These are phyloP conservation scores for Empidonax alnorum DNA, from an alignment of 2,113 vertebrate species.

Conservation along the genomic window DNA sequence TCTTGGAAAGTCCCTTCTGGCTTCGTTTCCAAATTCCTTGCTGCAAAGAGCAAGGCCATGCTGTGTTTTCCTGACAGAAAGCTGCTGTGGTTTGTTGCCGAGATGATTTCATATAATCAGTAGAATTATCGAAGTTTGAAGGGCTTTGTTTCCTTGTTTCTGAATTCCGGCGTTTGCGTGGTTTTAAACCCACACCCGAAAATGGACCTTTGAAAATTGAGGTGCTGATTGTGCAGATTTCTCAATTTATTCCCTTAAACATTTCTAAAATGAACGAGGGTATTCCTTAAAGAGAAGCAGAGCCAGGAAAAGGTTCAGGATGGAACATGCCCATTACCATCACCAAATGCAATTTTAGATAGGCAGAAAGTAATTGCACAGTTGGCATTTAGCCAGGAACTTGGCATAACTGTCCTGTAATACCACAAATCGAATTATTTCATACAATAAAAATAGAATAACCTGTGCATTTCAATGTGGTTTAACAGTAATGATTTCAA, in stretches of 20 bases:
- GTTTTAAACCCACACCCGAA: neutral
- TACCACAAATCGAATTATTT: neutral
- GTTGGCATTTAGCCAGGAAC: neutral
- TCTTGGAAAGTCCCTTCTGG: neutral
- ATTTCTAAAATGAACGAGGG: neutral
- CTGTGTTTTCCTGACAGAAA: neutral
- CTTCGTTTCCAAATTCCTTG: neutral
- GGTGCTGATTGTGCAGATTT: neutral
- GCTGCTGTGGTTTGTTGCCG: neutral
- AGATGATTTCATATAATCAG: neutral
- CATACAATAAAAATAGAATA: neutral
- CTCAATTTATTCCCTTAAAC: neutral
- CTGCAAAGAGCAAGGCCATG: neutral
- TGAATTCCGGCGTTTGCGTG: neutral
- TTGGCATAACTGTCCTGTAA: neutral
- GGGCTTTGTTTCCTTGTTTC: neutral
- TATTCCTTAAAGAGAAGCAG: neutral
- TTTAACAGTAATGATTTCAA: neutral
- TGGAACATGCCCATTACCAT: neutral
- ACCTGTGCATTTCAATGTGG: neutral
- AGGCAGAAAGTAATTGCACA: neutral
- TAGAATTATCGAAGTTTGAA: neutral
- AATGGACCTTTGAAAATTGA: neutral
- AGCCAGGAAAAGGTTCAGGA: neutral
- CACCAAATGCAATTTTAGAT: neutral